Percentiles rank a stretch among this genome's conserved stretches.
Evolutionary conservation across 2,113 vertebrate genomes (phyloP).

Genomic region (Eudorcas thomsonii): DNA sequence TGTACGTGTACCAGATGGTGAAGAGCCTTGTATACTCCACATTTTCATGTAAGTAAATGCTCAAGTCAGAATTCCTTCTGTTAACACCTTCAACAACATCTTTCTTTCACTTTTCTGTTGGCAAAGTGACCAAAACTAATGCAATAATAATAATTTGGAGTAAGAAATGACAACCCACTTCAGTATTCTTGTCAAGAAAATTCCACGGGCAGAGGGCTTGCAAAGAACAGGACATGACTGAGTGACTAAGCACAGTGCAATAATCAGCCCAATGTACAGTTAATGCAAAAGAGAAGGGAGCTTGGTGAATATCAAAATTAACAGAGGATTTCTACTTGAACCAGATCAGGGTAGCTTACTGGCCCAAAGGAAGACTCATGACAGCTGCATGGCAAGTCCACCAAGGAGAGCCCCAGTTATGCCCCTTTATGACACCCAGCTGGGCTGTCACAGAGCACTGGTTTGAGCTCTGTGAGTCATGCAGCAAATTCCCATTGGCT

Average conservation of each 20-base stretch:
- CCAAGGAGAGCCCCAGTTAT: background rate
- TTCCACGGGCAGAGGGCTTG: background rate
- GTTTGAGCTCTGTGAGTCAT: background rate
- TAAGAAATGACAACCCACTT: background rate
- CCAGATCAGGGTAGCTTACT: background rate
- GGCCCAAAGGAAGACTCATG: background rate
- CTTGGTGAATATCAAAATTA: background rate
- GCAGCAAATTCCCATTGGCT: background rate
- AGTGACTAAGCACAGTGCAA: background rate
- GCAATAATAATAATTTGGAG: background rate
- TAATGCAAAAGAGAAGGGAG: background rate
- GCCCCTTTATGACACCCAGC: background rate
- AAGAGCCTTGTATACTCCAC: background rate
- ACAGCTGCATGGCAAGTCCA: background rate
- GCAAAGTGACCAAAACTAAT: background rate
- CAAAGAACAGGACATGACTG: background rate
- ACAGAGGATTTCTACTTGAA: background rate
- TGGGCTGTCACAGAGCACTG: background rate
- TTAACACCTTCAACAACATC: background rate
- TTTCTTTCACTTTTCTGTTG: background rate
- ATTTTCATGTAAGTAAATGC: background rate
- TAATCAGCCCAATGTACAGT: background rate
- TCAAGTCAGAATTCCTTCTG: background rate
- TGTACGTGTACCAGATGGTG: background rate
- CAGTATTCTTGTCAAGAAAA: background rate